Evolutionary conservation across 2,888 invertebrate genomes (phyloP).

Genomic region (Melanophora roralis): DNA sequence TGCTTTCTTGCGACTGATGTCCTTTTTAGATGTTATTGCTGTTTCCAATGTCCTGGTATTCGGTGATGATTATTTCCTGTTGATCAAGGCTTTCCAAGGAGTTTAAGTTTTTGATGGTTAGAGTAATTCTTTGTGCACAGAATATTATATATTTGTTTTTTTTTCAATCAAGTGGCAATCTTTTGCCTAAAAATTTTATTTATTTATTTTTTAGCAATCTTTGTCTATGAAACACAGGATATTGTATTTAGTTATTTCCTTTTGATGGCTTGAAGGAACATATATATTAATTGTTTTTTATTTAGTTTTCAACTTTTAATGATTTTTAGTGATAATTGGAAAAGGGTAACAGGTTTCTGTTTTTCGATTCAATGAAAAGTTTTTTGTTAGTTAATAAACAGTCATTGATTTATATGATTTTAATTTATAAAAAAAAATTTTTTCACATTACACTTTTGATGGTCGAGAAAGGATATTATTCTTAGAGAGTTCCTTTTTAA

Average conservation of each 20-base stretch:
- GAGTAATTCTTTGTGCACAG: neutral
- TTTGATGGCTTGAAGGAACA: neutral
- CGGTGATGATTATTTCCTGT: neutral
- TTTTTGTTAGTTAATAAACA: neutral
- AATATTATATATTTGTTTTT: neutral
- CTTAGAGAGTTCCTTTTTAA: neutral
- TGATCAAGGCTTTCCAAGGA: neutral
- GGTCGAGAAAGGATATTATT: neutral
- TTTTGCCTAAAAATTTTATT: neutral
- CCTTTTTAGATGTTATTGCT: too few relatives aligned
- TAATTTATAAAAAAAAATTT: neutral
- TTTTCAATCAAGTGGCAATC: neutral
- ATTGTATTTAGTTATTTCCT: neutral
- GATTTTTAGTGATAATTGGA: too few relatives aligned
- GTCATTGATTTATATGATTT: neutral
- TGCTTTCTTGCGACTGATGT: neutral
- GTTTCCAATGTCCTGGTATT: neutral
- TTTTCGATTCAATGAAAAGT: neutral
- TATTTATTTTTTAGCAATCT: too few relatives aligned
- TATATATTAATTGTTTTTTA: neutral
- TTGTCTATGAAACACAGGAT: too few relatives aligned
- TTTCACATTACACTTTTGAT: neutral
- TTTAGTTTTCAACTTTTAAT: neutral
- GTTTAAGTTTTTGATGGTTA: too few relatives aligned
- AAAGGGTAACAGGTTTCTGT: neutral